Base-by-base conservation (phyloP, 2,113 vertebrate genomes). In the Peromyscus polionotus region DNA sequence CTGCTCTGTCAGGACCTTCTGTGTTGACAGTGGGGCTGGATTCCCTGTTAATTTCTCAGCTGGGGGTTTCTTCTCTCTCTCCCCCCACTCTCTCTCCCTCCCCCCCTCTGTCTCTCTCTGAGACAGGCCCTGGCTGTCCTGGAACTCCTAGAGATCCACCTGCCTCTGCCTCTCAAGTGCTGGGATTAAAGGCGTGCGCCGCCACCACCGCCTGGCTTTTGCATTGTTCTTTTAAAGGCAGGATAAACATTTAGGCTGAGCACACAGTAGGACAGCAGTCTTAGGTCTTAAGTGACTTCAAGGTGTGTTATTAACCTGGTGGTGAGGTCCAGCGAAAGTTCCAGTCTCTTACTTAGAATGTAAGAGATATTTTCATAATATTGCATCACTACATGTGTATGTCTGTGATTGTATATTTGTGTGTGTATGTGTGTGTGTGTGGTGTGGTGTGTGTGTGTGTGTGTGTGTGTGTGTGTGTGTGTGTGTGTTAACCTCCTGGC, bases 1-100 rank as follows among this genome's bases (percentile, higher is more conserved):
- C 85, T 51, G n/a, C 51, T 81, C 33, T n/a, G 31, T 81, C 26
- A 3, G 76, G 80, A 12, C 61, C 81, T 77, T 85, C 9, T 7
- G 8, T 31, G 42, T 51, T 92, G 68, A 14, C 51, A 7, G 2
- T 67, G 42, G 67, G 59, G 72, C 68, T 48, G 1, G 54, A 80
- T 88, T 79, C 61, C 76, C 75, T 54, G 17, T 88, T 80, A 26
- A 7, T 84, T 72, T 95, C 84, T 95, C 80, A 54, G 16, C 28
- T 92, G 63, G 79, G 54, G 80, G 9, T 81, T 36, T 54, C 13
- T 33, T 14, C 28, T 67, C 3, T 77, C 73, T 42, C 19, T 85
- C 72, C 39, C 39, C 39, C 39, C 2, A 42, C 39, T 75, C 42
- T 73, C 24, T 42, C 22, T 22, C 39, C 39, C 39, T 42, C 39